These are phyloP conservation scores for Hemistola chrysoprasaria DNA, from an alignment of 2,888 invertebrate genomes.

Conservation along the genomic window DNA sequence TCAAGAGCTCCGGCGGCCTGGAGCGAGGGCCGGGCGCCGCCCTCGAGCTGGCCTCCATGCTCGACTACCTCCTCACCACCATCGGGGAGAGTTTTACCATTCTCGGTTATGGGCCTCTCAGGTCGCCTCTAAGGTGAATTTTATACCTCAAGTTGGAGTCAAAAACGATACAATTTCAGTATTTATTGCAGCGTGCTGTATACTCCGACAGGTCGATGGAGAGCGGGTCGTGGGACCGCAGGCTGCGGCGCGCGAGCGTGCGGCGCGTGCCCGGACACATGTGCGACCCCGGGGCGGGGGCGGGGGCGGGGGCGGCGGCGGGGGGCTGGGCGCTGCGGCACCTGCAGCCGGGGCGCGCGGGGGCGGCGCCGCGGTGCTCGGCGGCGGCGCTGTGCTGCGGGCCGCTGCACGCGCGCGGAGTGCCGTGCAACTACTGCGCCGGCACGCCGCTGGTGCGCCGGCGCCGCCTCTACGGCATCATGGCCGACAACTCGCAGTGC, in stretches of 20 bases:
- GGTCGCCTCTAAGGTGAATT: conserved; percentile 59
- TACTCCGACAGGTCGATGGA: conserved; percentile 29
- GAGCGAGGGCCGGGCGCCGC: conserved; percentile 7
- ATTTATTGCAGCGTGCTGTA: conserved; percentile 34
- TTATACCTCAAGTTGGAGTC: not conserved
- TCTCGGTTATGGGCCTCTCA: conserved; percentile 57
- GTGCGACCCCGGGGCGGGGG: conserved; percentile 36
- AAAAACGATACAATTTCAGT: not conserved
- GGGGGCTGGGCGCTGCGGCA: conserved; percentile 41
- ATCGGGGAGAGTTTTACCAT: conserved; percentile 54
- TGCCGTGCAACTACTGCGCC: conserved; percentile 56
- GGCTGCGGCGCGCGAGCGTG: conserved; percentile 36
- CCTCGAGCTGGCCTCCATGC: conserved; percentile 37
- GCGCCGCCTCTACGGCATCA: conserved; percentile 42
- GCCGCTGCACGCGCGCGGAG: conserved; percentile 32
- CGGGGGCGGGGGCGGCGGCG: conserved; percentile 18
- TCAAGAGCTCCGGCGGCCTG: conserved; percentile 45
- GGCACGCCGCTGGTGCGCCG: conserved; percentile 57
- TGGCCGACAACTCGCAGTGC: conserved; percentile 50
- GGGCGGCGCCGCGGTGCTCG: conserved; percentile 4
- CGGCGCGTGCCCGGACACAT: conserved; percentile 28
- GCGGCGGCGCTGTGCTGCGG: conserved; percentile 40
- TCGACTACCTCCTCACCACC: conserved; percentile 52
- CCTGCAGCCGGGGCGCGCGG: conserved; percentile 30
- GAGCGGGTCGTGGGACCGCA: conserved; percentile 24